Conservation (phyloP, 2,113 vertebrate species). For the Podarcis cretensis region DNA sequence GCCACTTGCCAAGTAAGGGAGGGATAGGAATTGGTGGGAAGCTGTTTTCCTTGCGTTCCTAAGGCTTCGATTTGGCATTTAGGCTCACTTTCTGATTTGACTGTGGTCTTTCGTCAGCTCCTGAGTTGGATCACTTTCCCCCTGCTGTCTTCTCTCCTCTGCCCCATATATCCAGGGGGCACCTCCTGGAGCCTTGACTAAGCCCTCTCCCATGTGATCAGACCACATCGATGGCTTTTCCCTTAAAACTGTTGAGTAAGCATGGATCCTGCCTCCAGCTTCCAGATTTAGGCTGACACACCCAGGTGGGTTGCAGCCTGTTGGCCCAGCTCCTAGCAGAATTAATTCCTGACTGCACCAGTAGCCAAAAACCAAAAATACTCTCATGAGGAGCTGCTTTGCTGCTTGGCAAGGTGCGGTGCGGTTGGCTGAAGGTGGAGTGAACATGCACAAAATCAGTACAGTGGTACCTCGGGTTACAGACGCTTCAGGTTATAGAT, state of each 20-base stretch:
- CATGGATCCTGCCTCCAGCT: not conserved
- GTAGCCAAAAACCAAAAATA: not conserved
- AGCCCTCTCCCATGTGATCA: not conserved
- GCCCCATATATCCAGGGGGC: too few species aligned
- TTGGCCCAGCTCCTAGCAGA: not conserved
- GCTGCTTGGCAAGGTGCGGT: too few species aligned
- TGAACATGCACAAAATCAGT: too few species aligned
- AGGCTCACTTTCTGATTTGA: not conserved
- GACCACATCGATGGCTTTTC: not conserved
- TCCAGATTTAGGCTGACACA: not conserved
- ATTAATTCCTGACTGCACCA: not conserved
- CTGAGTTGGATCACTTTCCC: too few species aligned
- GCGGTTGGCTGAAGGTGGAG: too few species aligned
- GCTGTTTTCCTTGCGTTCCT: not conserved
- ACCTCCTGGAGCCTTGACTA: too few species aligned
- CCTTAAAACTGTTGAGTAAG: not conserved
- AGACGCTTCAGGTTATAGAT: too few species aligned
- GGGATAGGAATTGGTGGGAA: too few species aligned
- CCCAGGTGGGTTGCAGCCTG: not conserved
- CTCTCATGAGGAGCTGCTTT: too few species aligned
- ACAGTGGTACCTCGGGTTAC: too few species aligned
- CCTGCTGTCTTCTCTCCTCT: not conserved
- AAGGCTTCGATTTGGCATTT: not conserved
- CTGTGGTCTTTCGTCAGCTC: not conserved
- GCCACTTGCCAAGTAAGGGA: too few species aligned